Conservation (phyloP, 53 echinoderm and acorn worm genomes). For the Pentamera pediparva region DNA sequence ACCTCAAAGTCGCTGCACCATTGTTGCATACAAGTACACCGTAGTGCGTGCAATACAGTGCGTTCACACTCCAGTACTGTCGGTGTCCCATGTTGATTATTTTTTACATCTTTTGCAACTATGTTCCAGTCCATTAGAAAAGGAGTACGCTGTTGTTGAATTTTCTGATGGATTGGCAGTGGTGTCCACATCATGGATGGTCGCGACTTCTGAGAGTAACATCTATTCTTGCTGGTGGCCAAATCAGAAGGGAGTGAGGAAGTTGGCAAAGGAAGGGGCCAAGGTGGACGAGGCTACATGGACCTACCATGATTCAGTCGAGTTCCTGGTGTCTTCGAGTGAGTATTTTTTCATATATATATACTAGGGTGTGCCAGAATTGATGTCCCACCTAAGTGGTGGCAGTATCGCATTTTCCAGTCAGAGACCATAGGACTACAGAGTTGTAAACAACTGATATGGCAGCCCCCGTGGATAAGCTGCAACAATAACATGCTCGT, state of each 20-base stretch:
- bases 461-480: too few relatives aligned
- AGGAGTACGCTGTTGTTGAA: neutral
- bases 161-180: constrained; percentile 1
- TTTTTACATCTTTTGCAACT: neutral
- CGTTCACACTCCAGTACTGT: neutral
- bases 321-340: neutral
- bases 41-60: neutral
- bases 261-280: neutral
- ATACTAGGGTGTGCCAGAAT: too few relatives aligned
- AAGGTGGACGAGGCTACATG: neutral
- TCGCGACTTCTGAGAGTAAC: neutral
- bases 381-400: too few relatives aligned
- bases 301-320: neutral
- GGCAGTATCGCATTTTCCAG: too few relatives aligned
- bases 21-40: neutral
- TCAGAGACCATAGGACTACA: too few relatives aligned
- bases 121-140: neutral
- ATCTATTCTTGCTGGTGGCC: neutral
- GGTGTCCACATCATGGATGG: neutral
- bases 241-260: neutral
- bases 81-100: neutral
- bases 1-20: neutral
- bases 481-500: too few relatives aligned
- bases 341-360: too few relatives aligned
- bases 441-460: too few relatives aligned